Evolutionary conservation across 2,888 invertebrate genomes (phyloP).

Genomic region (Dicycla oo): DNA sequence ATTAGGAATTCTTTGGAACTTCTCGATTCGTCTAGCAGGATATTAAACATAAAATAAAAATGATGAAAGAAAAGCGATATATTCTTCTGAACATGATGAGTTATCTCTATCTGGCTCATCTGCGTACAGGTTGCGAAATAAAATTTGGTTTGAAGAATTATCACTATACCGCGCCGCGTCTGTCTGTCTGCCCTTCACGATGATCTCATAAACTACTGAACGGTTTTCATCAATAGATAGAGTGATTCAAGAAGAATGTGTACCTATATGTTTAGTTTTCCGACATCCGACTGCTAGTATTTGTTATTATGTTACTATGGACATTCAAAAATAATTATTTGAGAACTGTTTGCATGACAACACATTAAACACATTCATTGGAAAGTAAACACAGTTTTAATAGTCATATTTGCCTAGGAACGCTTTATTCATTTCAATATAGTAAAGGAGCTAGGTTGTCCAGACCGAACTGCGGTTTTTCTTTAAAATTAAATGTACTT

Average conservation of each 20-base stretch:
- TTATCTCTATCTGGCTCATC: not conserved
- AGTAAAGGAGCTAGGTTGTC: constrained; percentile 9
- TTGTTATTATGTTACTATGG: not conserved
- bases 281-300: too few relatives aligned
- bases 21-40: not conserved
- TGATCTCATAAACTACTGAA: too few relatives aligned
- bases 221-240: too few relatives aligned
- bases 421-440: not conserved
- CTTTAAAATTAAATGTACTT: not conserved
- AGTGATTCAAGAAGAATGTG: too few relatives aligned
- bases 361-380: not conserved
- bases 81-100: not conserved
- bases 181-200: too few relatives aligned
- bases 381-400: not conserved
- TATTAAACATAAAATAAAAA: not conserved
- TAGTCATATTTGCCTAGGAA: not conserved
- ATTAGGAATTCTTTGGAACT: not conserved
- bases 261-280: too few relatives aligned
- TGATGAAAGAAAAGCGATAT: not conserved
- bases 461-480: not conserved
- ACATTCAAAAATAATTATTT: not conserved
- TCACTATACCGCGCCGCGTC: too few relatives aligned
- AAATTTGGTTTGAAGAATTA: not conserved
- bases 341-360: not conserved
- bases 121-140: not conserved